Percentiles rank a stretch among this genome's conserved stretches.
Evolutionary conservation across 2,888 invertebrate genomes (phyloP).

Genomic region (Pristionchus maxplancki): DNA sequence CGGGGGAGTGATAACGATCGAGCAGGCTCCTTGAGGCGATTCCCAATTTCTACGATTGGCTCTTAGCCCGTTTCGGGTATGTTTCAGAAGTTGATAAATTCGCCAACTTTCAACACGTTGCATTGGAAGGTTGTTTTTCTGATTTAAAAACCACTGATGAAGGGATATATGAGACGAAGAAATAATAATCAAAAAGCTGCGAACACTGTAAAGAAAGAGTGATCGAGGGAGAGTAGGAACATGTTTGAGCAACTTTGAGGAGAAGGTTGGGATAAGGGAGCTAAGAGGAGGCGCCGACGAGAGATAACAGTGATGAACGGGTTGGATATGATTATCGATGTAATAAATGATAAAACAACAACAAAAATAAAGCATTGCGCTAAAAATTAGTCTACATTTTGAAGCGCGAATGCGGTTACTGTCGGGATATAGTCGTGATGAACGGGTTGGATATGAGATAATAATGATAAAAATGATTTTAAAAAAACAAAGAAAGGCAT

Average conservation of each 20-base stretch:
- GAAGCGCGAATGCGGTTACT: too few relatives aligned
- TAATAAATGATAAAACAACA: too few relatives aligned
- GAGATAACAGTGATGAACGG: background rate
- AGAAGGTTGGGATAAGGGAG: background rate
- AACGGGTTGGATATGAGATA: too few relatives aligned
- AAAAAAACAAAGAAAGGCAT: too few relatives aligned
- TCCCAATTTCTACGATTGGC: background rate
- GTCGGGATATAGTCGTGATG: too few relatives aligned
- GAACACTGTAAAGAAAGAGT: background rate
- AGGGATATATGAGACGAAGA: background rate
- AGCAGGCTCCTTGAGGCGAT: background rate
- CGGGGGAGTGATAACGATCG: too few relatives aligned
- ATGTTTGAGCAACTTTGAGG: conserved; percentile 26
- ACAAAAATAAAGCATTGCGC: too few relatives aligned
- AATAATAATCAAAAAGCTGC: background rate
- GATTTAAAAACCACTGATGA: background rate
- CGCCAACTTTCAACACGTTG: background rate
- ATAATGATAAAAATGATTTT: too few relatives aligned
- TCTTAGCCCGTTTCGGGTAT: background rate
- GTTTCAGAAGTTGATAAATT: background rate
- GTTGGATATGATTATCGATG: too few relatives aligned
- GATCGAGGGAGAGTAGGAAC: conserved; percentile 1
- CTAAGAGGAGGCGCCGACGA: background rate
- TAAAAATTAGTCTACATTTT: too few relatives aligned
- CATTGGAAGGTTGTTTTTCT: background rate